Evolutionary conservation across 1,140 invertebrate genomes (phyloP), one percentile per base, ranked within the genome.

Genomic region (Danaus plexippus): DNA sequence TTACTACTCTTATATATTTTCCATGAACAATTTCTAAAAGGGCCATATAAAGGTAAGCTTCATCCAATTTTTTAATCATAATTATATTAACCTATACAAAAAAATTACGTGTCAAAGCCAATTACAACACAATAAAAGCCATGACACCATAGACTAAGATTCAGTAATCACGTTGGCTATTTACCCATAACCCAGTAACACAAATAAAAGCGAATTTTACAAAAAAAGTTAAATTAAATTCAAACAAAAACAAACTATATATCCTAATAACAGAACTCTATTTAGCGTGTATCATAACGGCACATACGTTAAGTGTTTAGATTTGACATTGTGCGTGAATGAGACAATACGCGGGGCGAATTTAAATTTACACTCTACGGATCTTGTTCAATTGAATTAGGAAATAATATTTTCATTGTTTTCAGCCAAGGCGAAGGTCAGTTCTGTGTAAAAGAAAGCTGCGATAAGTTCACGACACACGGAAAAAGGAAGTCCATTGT

Each of bases 161-260:
- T 45, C 53, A 62, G 49, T 12, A 56, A 43, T 51, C 69, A 74
- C 69, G 65, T 32, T 32, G 22, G 22, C 22, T 32, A 6, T 75
- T 73, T 75, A 78, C 80, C 80, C 78, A 81, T 84, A 81, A 81
- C 80, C 80, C 61, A 84, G 71, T 84, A 71, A 84, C 78, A 81
- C 69, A 74, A 73, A 79, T 84, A 75, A 53, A 56, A 59, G 61
- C 60, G 22, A 32, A 32, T 32, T 32, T 32, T 32, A 32, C 22
- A 32, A 32, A 32, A 32, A 32, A 32, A 32, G 5, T 32, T 32
- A 32, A 32, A 3, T 32, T 32, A 32, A 32, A 32, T 4, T 57
- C 49, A 52, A 55, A 54, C 50, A 47, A 73, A 73, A 69, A 54
- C 41, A 49, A 52, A 57, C 67, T 59, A 61, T 67, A 54, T n/a